Percentiles rank a stretch among this genome's conserved stretches.
Conservation (phyloP, 37 sponge, comb jelly and placozoan genomes). For the Halisarca cf. caerulea region DNA sequence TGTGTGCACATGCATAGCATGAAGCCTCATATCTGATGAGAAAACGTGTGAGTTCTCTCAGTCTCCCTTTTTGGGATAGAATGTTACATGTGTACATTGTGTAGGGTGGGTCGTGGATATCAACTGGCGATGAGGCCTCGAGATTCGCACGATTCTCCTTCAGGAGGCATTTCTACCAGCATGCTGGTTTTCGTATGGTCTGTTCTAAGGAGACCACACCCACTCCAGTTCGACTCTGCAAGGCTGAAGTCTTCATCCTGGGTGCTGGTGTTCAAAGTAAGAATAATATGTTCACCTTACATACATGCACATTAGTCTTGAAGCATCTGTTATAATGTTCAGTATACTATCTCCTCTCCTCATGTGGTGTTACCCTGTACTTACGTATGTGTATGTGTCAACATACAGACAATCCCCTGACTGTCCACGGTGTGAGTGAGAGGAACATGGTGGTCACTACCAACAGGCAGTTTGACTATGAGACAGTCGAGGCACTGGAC, state of each 20-base stretch:
- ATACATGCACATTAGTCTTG: too few species aligned
- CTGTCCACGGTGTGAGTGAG: slow-evolving; percentile 20
- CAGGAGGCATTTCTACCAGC: slow-evolving; percentile 92
- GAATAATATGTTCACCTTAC: too few species aligned
- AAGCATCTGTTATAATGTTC: too few species aligned
- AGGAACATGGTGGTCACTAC: slow-evolving; percentile 9
- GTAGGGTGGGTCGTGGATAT: slow-evolving; percentile 90
- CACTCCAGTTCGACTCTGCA: slow-evolving; percentile 77
- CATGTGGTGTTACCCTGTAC: too few species aligned
- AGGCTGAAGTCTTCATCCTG: slow-evolving; percentile 56
- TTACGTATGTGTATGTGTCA: too few species aligned
- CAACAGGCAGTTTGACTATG: slow-evolving; percentile 61
- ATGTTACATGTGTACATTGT: too few species aligned
- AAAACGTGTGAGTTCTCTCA: too few species aligned
- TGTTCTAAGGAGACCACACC: slow-evolving; percentile 23
- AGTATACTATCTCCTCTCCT: too few species aligned
- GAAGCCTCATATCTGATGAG: too few species aligned
- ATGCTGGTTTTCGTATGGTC: slow-evolving; percentile 85
- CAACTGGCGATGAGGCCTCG: slow-evolving; percentile 78
- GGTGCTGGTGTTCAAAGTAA: slow-evolving; percentile 77
- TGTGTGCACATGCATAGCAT: too few species aligned
- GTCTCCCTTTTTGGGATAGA: too few species aligned
- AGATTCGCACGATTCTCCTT: slow-evolving; percentile 83
- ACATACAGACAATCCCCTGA: slow-evolving; percentile 69
- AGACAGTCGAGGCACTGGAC: slow-evolving; percentile 15